Percentiles rank a stretch among this genome's conserved stretches.
These are phyloP conservation scores for Danio choprae DNA, from an alignment of 2,797 vertebrate species.

Conservation along the genomic window DNA sequence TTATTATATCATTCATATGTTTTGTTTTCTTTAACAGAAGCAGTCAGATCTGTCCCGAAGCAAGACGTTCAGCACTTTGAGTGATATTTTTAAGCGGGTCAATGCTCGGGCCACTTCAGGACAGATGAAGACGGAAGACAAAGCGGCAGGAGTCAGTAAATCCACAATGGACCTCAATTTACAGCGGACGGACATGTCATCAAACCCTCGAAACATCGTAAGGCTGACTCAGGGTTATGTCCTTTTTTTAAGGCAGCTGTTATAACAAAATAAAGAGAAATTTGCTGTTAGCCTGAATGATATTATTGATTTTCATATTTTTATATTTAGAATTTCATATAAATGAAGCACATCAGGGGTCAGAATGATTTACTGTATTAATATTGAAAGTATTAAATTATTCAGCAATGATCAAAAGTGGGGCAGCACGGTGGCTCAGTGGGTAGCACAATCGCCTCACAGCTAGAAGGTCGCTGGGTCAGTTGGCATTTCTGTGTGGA, in stretches of 20 bases:
- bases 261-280: not conserved
- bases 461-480: no score
- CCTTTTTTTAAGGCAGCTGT: not conserved
- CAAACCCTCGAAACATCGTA: conserved; percentile 66
- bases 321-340: not conserved
- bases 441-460: no score
- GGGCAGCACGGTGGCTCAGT: no score
- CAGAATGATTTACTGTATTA: no score
- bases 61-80: conserved; percentile 66
- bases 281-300: not conserved
- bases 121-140: conserved; percentile 39
- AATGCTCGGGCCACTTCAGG: conserved; percentile 35
- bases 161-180: conserved; percentile 72
- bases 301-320: no score
- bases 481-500: no score
- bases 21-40: conserved; percentile 62
- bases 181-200: conserved; percentile 18
- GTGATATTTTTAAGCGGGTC: conserved; percentile 72
- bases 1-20: conserved; percentile 34
- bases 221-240: conserved; percentile 44
- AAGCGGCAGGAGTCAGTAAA: conserved; percentile 52
- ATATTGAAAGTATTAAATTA: no score
- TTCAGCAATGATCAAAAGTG: no score
- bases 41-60: conserved; percentile 68
- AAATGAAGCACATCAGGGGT: not conserved